A percentile compares a stretch with the other conserved stretches of the same genome.
Evolutionary conservation across 2,113 vertebrate genomes (phyloP).

Genomic region (Scortum barcoo): DNA sequence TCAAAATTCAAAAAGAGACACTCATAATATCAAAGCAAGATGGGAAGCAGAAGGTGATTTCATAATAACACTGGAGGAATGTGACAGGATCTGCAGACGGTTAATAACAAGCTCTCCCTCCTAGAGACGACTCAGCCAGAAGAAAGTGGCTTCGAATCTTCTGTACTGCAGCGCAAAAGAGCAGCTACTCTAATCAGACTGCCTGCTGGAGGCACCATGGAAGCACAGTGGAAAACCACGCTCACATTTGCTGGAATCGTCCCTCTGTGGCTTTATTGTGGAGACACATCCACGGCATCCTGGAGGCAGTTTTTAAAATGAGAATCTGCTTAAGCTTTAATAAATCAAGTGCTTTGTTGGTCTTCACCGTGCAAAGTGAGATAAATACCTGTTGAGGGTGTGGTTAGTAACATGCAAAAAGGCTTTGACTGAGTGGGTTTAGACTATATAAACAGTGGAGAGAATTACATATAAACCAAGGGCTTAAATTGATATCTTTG

Average conservation of each 20-base stretch:
- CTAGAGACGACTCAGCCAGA: too few species aligned
- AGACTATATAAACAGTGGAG: too few species aligned
- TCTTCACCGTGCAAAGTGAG: not conserved
- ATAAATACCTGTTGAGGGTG: not conserved
- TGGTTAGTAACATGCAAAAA: not conserved
- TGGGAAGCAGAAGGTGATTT: not conserved
- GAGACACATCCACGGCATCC: fast-evolving
- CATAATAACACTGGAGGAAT: not conserved
- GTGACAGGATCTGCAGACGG: not conserved
- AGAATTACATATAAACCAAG: too few species aligned
- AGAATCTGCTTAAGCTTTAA: not conserved
- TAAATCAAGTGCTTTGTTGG: not conserved
- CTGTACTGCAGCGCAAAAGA: not conserved
- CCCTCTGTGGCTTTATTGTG: not conserved
- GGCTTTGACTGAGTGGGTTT: too few species aligned
- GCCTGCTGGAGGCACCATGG: conserved; percentile 2
- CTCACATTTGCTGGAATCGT: not conserved
- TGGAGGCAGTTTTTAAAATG: not conserved
- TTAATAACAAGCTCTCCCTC: too few species aligned
- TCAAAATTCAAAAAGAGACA: not conserved
- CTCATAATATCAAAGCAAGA: not conserved
- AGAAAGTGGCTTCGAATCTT: too few species aligned
- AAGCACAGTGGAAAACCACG: not conserved
- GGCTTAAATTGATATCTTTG: too few species aligned
- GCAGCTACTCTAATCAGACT: not conserved